These are phyloP conservation scores for Zygothrica quintamaculata DNA, from an alignment of 2,888 invertebrate species.

Conservation along the genomic window DNA sequence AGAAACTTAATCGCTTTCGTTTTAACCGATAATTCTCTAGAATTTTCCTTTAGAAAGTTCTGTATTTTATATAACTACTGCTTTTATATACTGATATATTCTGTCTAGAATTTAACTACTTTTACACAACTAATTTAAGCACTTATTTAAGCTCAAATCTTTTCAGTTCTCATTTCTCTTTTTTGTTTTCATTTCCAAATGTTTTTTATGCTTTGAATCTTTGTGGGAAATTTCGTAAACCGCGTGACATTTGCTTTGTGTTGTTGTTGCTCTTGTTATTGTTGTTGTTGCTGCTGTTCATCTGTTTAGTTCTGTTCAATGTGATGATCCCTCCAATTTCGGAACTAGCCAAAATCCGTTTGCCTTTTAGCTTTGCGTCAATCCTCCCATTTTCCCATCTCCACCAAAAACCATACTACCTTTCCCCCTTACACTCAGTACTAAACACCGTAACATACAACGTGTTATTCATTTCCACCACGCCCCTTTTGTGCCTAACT, in stretches of 20 bases:
- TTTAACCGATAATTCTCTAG: too few species aligned
- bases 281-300: background rate
- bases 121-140: too few species aligned
- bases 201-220: background rate
- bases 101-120: too few species aligned
- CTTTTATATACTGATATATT: too few species aligned
- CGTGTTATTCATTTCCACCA: background rate
- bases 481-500: background rate
- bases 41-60: too few species aligned
- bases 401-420: too few species aligned
- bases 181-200: background rate
- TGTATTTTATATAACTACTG: too few species aligned
- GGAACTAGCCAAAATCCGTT: slow-evolving; percentile 34
- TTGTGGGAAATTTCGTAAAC: slow-evolving; percentile 16
- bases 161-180: too few species aligned
- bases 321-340: slow-evolving; percentile 2
- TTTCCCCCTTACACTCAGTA: background rate
- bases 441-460: background rate
- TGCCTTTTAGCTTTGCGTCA: slow-evolving; percentile 44
- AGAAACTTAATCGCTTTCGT: too few species aligned
- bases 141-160: too few species aligned
- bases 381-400: slow-evolving; percentile 1
- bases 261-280: slow-evolving; percentile 1
- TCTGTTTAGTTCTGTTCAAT: background rate
- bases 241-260: slow-evolving; percentile 32